Evolutionary conservation across 35 echinoderm and acorn worm species (phyloP).

Genomic region (Ptychodera flava): DNA sequence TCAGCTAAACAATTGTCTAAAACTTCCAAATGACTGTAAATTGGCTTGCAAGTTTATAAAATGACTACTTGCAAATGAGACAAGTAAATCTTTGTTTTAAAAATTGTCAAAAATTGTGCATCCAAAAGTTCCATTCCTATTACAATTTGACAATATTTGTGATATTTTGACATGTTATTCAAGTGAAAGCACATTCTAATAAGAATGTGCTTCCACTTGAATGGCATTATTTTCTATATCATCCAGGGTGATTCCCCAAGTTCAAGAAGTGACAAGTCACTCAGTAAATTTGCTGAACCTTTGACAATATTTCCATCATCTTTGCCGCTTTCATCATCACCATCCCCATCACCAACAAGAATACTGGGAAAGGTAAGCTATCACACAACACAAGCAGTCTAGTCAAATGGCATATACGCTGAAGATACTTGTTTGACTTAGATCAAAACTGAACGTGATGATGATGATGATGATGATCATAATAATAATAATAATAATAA

Average conservation of each 20-base stretch:
- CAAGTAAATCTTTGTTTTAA: too few relatives aligned
- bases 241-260: not conserved
- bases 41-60: too few relatives aligned
- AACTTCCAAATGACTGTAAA: too few relatives aligned
- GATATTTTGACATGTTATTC: not conserved
- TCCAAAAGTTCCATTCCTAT: not conserved
- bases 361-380: not conserved
- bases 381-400: too few relatives aligned
- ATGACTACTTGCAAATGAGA: too few relatives aligned
- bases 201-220: not conserved
- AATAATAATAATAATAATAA: too few relatives aligned
- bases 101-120: too few relatives aligned
- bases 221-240: not conserved
- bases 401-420: too few relatives aligned
- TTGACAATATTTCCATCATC: not conserved
- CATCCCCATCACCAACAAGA: not conserved
- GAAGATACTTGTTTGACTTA: too few relatives aligned
- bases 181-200: not conserved
- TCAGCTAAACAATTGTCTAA: too few relatives aligned
- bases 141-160: not conserved
- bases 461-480: too few relatives aligned
- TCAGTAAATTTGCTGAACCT: not conserved
- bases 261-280: not conserved
- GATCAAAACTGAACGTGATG: too few relatives aligned
- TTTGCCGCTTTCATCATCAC: not conserved